Evolutionary conservation across 92 coral and sea anemone genomes (phyloP).

Genomic region (Bergia puertoricense): DNA sequence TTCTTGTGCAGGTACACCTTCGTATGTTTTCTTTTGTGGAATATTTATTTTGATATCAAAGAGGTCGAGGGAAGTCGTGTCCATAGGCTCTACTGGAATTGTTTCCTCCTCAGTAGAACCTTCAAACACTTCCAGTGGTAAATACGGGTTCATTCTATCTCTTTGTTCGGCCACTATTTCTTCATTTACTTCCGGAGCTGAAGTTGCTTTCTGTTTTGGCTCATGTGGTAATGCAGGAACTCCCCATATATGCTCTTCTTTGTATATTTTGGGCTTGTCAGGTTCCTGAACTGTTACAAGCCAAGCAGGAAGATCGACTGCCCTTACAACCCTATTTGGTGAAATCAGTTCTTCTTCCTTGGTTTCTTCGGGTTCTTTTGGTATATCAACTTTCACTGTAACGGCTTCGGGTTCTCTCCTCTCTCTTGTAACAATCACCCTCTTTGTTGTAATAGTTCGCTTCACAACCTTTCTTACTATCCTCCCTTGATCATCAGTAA

Average conservation of each 20-base stretch:
- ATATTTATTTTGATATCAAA: not conserved
- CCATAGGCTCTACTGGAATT: constrained; percentile 23
- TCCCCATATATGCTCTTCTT: constrained; percentile 34
- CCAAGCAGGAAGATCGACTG: constrained; percentile 53
- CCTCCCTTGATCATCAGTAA: constrained; percentile 45
- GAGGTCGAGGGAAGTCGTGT: constrained; percentile 14
- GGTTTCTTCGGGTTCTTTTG: not conserved
- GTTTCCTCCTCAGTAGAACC: constrained; percentile 26
- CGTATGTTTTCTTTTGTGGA: not conserved
- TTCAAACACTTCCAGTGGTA: constrained; percentile 40
- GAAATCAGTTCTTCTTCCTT: constrained; percentile 30
- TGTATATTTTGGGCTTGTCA: constrained; percentile 22
- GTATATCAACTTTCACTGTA: not conserved
- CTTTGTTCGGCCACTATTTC: constrained; percentile 16
- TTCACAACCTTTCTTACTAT: constrained; percentile 37
- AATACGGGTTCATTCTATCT: constrained; percentile 16
- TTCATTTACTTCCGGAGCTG: constrained; percentile 27
- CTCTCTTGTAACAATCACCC: constrained; percentile 38
- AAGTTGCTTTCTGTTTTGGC: constrained; percentile 11
- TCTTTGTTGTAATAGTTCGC: constrained; percentile 54
- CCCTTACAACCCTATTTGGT: not conserved
- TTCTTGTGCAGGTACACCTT: constrained; percentile 33
- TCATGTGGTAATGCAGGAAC: not conserved
- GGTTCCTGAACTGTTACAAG: constrained; percentile 28
- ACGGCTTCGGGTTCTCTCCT: constrained; percentile 35